phyloP scores from a whole-genome alignment of 2,797 vertebrate species.

The Heliangelus exortis region DNA sequence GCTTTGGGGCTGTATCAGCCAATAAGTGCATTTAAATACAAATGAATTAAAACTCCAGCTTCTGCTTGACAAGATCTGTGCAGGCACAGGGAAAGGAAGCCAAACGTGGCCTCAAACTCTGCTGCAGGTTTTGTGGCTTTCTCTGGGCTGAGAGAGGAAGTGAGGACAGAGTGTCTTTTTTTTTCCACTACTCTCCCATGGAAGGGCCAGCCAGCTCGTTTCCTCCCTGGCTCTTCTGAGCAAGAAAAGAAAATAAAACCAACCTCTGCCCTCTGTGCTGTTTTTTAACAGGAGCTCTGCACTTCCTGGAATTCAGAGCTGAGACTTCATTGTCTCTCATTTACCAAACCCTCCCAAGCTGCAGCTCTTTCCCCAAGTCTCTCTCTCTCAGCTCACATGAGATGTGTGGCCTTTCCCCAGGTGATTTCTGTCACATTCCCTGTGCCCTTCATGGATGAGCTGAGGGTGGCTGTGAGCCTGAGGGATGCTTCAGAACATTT shows the following conservation, averaged over 20 bases:
- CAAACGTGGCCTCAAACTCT: not conserved
- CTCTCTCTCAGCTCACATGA: not conserved
- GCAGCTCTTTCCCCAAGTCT: not conserved
- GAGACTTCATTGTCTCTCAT: not conserved
- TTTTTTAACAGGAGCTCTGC: not conserved
- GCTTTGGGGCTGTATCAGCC: not conserved
- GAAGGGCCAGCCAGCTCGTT: not conserved
- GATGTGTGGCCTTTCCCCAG: not conserved
- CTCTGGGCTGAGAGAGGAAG: not conserved
- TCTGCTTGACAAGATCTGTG: not conserved
- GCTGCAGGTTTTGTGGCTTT: not conserved
- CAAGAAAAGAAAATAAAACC: not conserved
- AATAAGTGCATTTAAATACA: not conserved
- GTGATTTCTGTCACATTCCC: fast-evolving
- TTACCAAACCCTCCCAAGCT: not conserved
- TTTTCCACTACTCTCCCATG: not conserved
- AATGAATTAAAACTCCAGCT: not conserved
- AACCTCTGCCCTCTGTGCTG: not conserved
- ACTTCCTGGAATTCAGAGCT: not conserved
- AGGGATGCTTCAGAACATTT: not conserved
- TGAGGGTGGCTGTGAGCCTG: fast-evolving
- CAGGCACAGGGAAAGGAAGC: not conserved
- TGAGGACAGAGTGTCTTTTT: too few relatives aligned
- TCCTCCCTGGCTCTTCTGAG: not conserved
- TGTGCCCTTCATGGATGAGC: not conserved